phyloP scores from a whole-genome alignment of 2,888 invertebrate genomes.

The Agonopterix arenella region DNA sequence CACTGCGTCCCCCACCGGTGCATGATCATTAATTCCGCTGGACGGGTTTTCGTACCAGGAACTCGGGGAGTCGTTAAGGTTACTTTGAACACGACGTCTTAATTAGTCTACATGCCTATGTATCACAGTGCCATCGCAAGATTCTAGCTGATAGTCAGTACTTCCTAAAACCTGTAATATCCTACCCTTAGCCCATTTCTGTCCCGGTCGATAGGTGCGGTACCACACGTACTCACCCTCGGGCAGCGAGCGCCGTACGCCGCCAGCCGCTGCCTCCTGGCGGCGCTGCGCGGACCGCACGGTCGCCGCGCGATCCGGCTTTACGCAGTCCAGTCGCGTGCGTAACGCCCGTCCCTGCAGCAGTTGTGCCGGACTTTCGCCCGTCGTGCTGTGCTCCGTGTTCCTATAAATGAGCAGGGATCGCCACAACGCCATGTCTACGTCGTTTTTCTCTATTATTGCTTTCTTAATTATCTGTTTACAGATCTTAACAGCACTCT shows the following conservation, averaged over 20 bases:
- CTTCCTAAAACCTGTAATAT: neutral
- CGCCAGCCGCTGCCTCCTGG: neutral
- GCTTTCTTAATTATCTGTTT: neutral
- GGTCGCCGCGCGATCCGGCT: neutral
- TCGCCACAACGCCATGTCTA: neutral
- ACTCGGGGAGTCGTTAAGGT: neutral
- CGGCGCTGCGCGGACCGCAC: neutral
- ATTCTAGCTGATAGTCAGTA: neutral
- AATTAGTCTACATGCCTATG: neutral
- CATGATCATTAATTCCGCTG: too few relatives aligned
- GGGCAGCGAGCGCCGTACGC: neutral
- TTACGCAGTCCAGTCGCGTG: neutral
- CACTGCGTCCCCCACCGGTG: too few relatives aligned
- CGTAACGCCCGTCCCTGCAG: neutral
- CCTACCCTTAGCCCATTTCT: neutral
- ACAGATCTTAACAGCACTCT: neutral
- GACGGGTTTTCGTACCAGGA: too few relatives aligned
- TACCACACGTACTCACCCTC: neutral
- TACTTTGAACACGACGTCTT: neutral
- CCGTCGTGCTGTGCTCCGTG: neutral
- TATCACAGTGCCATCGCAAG: neutral
- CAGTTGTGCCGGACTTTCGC: neutral
- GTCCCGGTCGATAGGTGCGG: neutral
- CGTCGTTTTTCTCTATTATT: neutral
- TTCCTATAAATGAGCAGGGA: neutral